Base-by-base conservation (phyloP, 2,797 vertebrate genomes). In the Periparus ater region DNA sequence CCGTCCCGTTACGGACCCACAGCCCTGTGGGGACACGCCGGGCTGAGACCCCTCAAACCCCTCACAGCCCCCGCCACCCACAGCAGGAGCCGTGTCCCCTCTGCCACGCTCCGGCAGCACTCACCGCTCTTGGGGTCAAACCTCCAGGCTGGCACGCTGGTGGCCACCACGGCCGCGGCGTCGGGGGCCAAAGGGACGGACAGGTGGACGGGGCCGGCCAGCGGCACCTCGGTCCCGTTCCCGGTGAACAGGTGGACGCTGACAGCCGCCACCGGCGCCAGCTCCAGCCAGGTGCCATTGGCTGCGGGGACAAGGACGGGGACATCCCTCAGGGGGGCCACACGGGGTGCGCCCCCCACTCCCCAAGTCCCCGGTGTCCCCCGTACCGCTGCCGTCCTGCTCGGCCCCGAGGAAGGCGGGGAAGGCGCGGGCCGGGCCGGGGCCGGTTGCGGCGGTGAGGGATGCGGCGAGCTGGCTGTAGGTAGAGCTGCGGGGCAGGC, bases 331-430 rank as follows among this genome's bases (percentile, higher is more conserved):
- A 44, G 26, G 18, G 4, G 22, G 32, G 19, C 14, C 7, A 15
- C 45, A 5, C 0, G 2, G 23, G 22, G 5, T 12, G 42, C 4
- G 10, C 3, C 6, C 8, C 16, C 3, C 17, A 3, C 19, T 34
- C 23, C 45, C 44, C 8, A 8, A 21, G 13, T 11, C 27, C 60
- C 3, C 32, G 0, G 34, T 21, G 40, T 12, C 32, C 54, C 34
- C 30, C 29, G 42, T 88, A 85, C 99, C 99, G 96, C 98, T 98
- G 97, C 98, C 95, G 96, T 99, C 99, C 95, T 97, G 98, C 95
- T 99, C 99, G 1, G 98, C 97, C 19, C 99, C 99, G 68, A 99
- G 97, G 87, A 99, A 99, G 88, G 99, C 98, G 6, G 99, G 99
- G 96, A 99, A 99, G n/a, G 98, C 98, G 97, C 58, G 99, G 98